These are phyloP conservation scores for Mormyrus hasselquistii DNA, from an alignment of 2,797 vertebrate genomes.

Conservation along the genomic window DNA sequence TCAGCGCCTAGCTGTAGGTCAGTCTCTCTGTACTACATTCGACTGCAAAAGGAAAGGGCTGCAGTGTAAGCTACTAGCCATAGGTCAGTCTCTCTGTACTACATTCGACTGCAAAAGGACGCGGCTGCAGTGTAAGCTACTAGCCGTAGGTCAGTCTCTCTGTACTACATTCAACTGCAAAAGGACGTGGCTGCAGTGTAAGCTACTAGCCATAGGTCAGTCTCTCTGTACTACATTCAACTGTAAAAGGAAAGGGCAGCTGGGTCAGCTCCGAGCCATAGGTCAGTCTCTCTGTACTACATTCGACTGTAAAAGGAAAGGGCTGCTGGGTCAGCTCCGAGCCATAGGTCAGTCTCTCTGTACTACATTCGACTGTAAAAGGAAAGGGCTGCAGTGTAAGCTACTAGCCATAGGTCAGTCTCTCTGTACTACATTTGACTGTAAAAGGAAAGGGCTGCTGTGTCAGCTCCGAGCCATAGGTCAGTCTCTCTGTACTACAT, in stretches of 20 bases:
- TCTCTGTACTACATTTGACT: too few species aligned
- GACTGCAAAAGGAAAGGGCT: too few species aligned
- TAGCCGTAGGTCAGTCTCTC: too few species aligned
- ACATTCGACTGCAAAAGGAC: too few species aligned
- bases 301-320: too few species aligned
- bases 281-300: background rate
- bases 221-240: background rate
- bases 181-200: constrained; percentile 84
- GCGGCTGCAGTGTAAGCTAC: too few species aligned
- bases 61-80: background rate
- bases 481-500: too few species aligned
- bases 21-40: background rate
- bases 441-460: too few species aligned
- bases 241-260: constrained; percentile 70
- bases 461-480: too few species aligned
- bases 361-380: too few species aligned
- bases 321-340: background rate
- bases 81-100: background rate
- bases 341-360: background rate
- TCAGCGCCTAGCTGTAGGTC: background rate
- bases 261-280: constrained; percentile 45
- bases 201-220: constrained; percentile 87
- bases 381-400: constrained; percentile 56
- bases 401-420: background rate
- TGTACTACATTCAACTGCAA: too few species aligned